Conservation (phyloP, 2,113 vertebrate species). For the Phalacrocorax pelagicus region DNA sequence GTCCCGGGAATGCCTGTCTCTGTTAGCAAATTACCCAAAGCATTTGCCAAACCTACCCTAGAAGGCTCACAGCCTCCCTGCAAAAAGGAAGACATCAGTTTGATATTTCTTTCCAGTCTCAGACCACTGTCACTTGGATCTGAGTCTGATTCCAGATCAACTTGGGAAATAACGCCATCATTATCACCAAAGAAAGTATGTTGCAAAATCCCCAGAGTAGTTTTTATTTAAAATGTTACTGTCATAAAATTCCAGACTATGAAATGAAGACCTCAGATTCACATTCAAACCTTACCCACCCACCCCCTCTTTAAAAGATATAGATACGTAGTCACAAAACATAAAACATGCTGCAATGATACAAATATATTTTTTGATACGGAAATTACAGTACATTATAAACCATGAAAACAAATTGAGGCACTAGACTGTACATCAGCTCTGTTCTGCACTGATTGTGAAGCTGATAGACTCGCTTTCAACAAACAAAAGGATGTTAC, state of each 20-base stretch:
- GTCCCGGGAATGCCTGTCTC: neutral
- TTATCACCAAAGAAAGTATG: neutral
- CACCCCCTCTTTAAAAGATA: constrained; percentile 6
- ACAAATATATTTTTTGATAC: constrained; percentile 71
- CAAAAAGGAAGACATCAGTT: neutral
- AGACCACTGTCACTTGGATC: neutral
- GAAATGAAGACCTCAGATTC: constrained; percentile 35
- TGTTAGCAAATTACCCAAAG: neutral
- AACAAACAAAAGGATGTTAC: neutral
- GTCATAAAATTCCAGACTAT: constrained; percentile 57
- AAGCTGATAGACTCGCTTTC: neutral
- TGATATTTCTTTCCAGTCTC: neutral
- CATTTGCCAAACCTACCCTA: neutral
- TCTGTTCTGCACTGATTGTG: constrained; percentile 60
- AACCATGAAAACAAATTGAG: constrained; percentile 64
- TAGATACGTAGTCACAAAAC: constrained; percentile 58
- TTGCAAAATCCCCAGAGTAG: constrained; percentile 58
- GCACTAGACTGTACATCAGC: constrained; percentile 67
- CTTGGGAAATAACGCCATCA: neutral
- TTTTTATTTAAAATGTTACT: constrained; percentile 66
- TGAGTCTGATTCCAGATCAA: neutral
- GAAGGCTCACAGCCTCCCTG: neutral
- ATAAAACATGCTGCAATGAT: constrained; percentile 70
- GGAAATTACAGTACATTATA: constrained; percentile 67
- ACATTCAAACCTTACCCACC: neutral